phyloP scores from a whole-genome alignment of 2,113 vertebrate genomes.

The Ciconia stormi region DNA sequence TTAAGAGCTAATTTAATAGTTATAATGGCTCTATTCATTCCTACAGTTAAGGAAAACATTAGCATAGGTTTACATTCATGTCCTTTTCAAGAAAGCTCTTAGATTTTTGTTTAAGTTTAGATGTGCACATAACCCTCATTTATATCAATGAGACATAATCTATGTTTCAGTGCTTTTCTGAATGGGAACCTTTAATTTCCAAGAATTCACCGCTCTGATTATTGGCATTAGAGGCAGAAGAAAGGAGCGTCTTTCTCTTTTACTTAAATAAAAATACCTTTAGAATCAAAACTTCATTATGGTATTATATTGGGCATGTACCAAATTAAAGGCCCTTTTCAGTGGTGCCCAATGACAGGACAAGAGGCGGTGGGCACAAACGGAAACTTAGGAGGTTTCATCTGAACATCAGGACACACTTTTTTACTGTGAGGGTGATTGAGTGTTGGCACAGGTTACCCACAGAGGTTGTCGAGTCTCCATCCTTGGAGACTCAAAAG shows the following conservation, averaged over 20 bases:
- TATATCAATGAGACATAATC: neutral
- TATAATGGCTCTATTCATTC: neutral
- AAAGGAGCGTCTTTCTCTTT: neutral
- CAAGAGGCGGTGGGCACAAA: neutral
- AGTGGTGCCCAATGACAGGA: neutral
- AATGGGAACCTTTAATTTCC: neutral
- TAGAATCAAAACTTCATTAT: neutral
- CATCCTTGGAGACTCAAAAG: neutral
- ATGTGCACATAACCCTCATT: neutral
- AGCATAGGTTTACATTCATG: neutral
- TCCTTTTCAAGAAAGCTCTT: neutral
- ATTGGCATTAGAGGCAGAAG: neutral
- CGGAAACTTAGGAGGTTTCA: rapidly evolving
- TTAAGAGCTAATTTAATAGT: neutral
- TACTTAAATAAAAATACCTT: neutral
- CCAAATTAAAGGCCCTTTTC: neutral
- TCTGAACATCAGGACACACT: neutral
- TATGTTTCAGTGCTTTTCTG: neutral
- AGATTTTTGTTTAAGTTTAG: neutral
- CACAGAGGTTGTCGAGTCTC: neutral
- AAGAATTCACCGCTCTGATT: neutral
- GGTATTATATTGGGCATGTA: neutral
- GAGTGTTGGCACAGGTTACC: neutral
- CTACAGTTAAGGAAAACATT: neutral
- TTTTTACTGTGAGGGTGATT: neutral